Base-by-base conservation (phyloP, 2,888 invertebrate genomes). In the Allacma fusca region DNA sequence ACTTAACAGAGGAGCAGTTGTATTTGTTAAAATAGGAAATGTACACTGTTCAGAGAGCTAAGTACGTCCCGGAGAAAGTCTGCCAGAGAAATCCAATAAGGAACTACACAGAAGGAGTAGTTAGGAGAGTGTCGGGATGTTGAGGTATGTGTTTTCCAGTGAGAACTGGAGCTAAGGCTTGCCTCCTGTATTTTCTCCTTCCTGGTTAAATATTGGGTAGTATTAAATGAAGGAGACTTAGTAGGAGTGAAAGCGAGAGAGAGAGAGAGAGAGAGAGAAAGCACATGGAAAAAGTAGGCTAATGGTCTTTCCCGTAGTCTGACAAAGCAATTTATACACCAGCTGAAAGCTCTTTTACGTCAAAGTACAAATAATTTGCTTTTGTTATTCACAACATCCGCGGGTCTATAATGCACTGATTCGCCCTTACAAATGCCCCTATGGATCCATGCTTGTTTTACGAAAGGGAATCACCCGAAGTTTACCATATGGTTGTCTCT, bases 311-410 rank as follows among this genome's bases (percentile, higher is more conserved):
- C 57, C 57, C 24, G 13, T 69, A 24, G 62, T 69, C 44, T 69
- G 69, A 69, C 69, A 69, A 69, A 69, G 69, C 57, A 71, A 71
- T 71, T 71, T 71, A 71, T 57, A 71, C 71, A 50, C 26, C 43
- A 16, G 24, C n/a, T 57, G 57, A 71, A 71, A 57, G 50, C 57
- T 50, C 71, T 19, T 28, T 40, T 69, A 69, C 69, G 43, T 44
- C 43, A 24, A 23, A 62, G 62, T 62, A 62, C 62, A 62, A 62
- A 62, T 62, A 62, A 62, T 62, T 62, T 62, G 62, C 50, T 62
- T 62, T 62, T 62, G 62, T 62, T 26, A 50, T 50, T 50, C 50
- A 50, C 50, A 50, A 50, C 50, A 50, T 50, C 50, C 50, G 50
- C 19, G 19, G 4, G 50, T 50, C 50, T 50, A 50, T 50, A 50